Conservation (phyloP, 2,797 vertebrate species). For the Xenops minutus region DNA sequence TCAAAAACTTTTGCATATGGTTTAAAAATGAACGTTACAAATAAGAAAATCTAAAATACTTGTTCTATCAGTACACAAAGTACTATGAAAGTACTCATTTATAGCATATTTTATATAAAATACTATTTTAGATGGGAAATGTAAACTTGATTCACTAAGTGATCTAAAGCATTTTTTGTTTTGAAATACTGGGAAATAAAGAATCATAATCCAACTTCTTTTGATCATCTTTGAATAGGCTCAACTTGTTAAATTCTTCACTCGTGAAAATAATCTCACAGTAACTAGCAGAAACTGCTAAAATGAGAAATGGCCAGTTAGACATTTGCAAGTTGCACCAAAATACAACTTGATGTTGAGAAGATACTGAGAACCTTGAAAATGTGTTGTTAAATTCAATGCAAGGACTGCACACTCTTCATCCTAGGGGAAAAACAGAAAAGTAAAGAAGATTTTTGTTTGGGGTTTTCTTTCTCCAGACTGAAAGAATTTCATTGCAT, state of each 20-base stretch:
- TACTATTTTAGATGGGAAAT: neutral
- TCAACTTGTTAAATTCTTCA: neutral
- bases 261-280: neutral
- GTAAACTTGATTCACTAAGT: neutral
- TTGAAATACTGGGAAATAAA: neutral
- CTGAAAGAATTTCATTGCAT: neutral
- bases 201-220: neutral
- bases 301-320: neutral
- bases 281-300: neutral
- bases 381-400: neutral
- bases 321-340: neutral
- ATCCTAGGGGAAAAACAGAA: conserved; percentile 37
- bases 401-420: conserved; percentile 34
- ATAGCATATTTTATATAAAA: neutral
- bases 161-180: neutral
- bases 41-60: neutral
- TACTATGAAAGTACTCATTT: neutral
- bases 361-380: neutral
- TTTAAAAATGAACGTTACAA: neutral
- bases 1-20: neutral
- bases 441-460: neutral
- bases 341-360: neutral
- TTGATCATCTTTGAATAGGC: neutral
- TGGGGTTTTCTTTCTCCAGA: neutral
- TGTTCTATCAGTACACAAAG: neutral